Evolutionary conservation across 2,888 invertebrate species (phyloP), one percentile per base, ranked within the genome.

Genomic region (Phengaris arion): DNA sequence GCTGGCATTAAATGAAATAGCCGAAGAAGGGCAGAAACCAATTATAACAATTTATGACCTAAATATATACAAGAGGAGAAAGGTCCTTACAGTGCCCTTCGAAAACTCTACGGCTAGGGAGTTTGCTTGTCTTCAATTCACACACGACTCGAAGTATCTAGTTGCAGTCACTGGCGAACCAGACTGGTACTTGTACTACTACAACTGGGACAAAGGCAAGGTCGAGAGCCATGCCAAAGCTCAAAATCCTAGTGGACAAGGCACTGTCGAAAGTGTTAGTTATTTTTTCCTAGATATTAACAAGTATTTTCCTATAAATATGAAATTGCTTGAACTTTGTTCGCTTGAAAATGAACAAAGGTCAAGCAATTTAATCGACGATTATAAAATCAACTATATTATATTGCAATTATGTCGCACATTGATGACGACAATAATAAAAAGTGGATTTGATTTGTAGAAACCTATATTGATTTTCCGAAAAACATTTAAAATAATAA

Each of bases 201-300:
- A 97, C 93, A 96, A 96, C 85, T 95, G 97, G 96, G 97, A 97
- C 81, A 97, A 96, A 85, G 96, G 96, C 12, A 96, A 97, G 87
- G 94, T 97, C 54, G 96, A 97, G 82, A 97, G 96, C 76, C 95
- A 95, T 76, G 94, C 95, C 0, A 96, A 96, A 86, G 95, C 96
- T 2, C 96, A 94, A 77, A 96, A 96, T 88, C 94, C 96, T 0
- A 95, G 95, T 79, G 96, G 96, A 54, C 94, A 95, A 75, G 95
- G 96, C 51, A 94, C 96, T 5, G 94, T 97, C 22, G 87, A 90
- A 81, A 87, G 85, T 78, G 93, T 91, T 82, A 88, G 88, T 80
- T 15, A 15, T 52, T 48, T 64, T 22, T 68, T 59, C 12, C 35
- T 12, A 10, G 12, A 8, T 12, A 5, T 22, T 22, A 22, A 22